Conservation (phyloP, 2,113 vertebrate genomes). For the Seriola dumerili region DNA sequence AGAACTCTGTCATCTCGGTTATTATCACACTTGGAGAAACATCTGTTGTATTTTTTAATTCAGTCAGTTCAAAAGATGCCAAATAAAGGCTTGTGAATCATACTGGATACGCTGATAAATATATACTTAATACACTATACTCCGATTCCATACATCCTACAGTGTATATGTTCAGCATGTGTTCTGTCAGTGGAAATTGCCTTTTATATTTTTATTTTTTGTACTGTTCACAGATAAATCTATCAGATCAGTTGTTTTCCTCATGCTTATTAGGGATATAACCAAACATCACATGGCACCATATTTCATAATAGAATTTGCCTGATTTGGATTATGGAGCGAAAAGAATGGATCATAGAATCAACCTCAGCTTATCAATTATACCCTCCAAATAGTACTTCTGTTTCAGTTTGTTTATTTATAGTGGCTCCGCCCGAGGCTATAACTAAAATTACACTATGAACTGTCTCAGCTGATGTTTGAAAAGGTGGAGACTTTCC, state of each 20-base stretch:
- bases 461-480: constrained; percentile 2
- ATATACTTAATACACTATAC: too few relatives aligned
- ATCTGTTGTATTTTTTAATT: not conserved
- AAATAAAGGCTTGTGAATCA: not conserved
- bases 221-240: not conserved
- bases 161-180: not conserved
- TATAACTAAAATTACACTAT: not conserved
- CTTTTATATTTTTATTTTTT: not conserved
- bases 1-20: not conserved
- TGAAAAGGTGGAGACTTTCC: not conserved
- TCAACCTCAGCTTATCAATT: not conserved
- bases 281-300: not conserved
- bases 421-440: not conserved
- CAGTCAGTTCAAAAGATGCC: not conserved
- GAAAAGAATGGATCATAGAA: not conserved
- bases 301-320: not conserved
- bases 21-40: not conserved
- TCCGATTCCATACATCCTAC: not conserved
- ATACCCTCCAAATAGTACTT: not conserved
- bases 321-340: not conserved
- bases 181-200: not conserved
- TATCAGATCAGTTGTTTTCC: not conserved
- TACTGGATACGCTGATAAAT: not conserved
- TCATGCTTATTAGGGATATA: not conserved
- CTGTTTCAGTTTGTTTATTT: not conserved